phyloP scores from a whole-genome alignment of 2,113 vertebrate genomes.

The Dromiciops gliroides region DNA sequence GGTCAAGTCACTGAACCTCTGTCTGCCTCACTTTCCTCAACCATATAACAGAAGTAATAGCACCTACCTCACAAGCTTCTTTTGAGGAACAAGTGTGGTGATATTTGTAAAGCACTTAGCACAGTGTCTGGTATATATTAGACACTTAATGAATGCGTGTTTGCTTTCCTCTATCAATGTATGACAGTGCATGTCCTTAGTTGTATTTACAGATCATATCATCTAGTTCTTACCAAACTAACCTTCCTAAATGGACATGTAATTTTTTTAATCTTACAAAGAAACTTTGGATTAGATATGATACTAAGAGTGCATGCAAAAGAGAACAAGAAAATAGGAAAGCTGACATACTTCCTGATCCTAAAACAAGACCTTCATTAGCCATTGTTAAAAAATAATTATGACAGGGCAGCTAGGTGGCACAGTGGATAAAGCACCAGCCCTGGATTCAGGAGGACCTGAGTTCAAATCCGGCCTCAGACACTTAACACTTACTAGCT shows the following conservation, averaged over 20 bases:
- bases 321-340: constrained; percentile 40
- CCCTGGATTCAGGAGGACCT: too few relatives aligned
- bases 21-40: background rate
- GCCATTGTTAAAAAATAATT: constrained; percentile 28
- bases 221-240: constrained; percentile 43
- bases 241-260: constrained; percentile 31
- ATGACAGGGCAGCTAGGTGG: too few relatives aligned
- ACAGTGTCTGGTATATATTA: background rate
- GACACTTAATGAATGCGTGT: background rate
- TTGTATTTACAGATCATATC: constrained; percentile 16
- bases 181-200: background rate
- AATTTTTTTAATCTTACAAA: constrained; percentile 53
- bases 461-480: too few relatives aligned
- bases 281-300: constrained; percentile 32
- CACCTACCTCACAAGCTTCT: background rate
- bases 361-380: constrained; percentile 26
- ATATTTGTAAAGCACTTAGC: background rate
- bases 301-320: constrained; percentile 20
- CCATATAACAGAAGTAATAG: background rate
- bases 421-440: too few relatives aligned
- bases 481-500: too few relatives aligned
- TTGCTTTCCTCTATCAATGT: background rate
- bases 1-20: background rate
- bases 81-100: background rate
- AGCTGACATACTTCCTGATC: constrained; percentile 40